These are phyloP conservation scores for Diceros bicornis DNA, from an alignment of 2,797 vertebrate genomes.

Conservation along the genomic window DNA sequence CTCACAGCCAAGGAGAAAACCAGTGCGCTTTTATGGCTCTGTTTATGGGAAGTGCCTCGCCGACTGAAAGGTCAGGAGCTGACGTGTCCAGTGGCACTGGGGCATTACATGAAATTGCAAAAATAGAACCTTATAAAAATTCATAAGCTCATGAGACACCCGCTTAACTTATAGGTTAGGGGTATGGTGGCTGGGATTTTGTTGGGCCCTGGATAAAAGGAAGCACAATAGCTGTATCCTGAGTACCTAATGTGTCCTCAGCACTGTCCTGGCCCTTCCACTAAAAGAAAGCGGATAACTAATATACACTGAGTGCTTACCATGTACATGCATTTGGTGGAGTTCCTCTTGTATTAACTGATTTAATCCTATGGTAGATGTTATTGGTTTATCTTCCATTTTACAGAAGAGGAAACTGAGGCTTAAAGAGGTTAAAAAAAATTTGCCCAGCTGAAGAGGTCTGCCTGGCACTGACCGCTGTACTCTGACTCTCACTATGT, in stretches of 20 bases:
- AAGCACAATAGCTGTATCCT: neutral
- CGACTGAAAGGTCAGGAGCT: constrained; percentile 81
- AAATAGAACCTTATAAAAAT: constrained; percentile 80
- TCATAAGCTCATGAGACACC: constrained; percentile 61
- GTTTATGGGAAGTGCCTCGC: constrained; percentile 83
- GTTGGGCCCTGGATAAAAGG: neutral
- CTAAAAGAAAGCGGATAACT: neutral
- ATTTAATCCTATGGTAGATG: neutral
- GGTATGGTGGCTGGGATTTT: neutral
- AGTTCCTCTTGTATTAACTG: neutral
- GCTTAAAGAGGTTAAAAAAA: neutral
- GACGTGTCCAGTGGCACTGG: constrained; percentile 78
- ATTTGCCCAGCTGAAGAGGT: neutral
- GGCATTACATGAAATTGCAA: constrained; percentile 83
- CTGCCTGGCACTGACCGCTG: no score
- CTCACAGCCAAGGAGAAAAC: constrained; percentile 78
- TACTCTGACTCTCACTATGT: neutral
- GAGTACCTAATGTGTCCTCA: neutral
- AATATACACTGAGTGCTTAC: neutral
- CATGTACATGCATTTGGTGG: neutral
- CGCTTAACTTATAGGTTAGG: constrained; percentile 15
- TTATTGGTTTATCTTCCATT: neutral
- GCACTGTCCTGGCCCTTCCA: neutral
- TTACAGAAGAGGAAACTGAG: constrained; percentile 44
- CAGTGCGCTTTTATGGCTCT: constrained; percentile 83